Evolutionary conservation across 2,888 invertebrate species (phyloP).

Genomic region (Aelia acuminata): DNA sequence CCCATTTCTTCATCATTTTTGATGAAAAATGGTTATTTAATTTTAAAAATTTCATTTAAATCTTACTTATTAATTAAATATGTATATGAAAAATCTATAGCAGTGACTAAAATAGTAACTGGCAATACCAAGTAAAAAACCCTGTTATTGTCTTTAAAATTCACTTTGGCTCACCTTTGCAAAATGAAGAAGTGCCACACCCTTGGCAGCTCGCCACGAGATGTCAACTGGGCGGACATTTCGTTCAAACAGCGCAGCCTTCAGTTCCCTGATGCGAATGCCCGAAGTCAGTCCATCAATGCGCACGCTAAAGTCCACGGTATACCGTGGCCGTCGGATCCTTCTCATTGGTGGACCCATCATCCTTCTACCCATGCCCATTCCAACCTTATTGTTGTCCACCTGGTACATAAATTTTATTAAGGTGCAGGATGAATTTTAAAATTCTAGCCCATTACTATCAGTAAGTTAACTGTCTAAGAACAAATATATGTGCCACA

Average conservation of each 20-base stretch:
- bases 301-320: constrained; percentile 69
- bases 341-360: constrained; percentile 56
- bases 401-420: constrained; percentile 5
- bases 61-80: too few relatives aligned
- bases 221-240: constrained; percentile 84
- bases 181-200: constrained; percentile 83
- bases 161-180: constrained; percentile 74
- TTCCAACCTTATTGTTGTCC: constrained; percentile 43
- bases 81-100: too few relatives aligned
- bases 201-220: constrained; percentile 75
- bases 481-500: too few relatives aligned
- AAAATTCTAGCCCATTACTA: background rate
- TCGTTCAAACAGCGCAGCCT: constrained; percentile 80
- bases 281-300: constrained; percentile 81
- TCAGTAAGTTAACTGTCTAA: background rate
- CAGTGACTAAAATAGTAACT: too few relatives aligned
- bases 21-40: too few relatives aligned
- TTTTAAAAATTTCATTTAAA: too few relatives aligned
- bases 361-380: constrained; percentile 20
- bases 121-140: too few relatives aligned
- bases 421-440: background rate
- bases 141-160: too few relatives aligned
- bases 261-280: constrained; percentile 82
- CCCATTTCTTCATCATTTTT: too few relatives aligned
- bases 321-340: constrained; percentile 62